These are phyloP conservation scores for Drosophila mauritiana DNA, from an alignment of 1,140 invertebrate genomes.

Conservation along the genomic window DNA sequence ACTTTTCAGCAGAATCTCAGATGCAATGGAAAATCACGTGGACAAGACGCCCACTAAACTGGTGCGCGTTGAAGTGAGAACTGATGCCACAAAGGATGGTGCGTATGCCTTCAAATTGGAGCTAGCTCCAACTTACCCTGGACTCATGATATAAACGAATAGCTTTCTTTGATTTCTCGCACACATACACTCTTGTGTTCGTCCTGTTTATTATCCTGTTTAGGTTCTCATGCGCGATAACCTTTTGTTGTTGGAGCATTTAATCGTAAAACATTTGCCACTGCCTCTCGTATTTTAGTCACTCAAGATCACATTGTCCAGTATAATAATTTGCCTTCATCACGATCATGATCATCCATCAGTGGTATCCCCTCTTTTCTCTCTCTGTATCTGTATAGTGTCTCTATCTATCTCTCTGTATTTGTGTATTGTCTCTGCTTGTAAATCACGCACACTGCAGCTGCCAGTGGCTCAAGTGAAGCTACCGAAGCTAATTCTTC, in stretches of 20 bases:
- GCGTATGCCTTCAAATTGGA: slow-evolving; percentile 28
- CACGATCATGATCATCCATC: slow-evolving; percentile 41
- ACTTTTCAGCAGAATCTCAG: slow-evolving; percentile 84
- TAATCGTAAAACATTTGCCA: slow-evolving; percentile 64
- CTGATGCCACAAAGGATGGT: slow-evolving; percentile 87
- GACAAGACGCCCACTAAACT: slow-evolving; percentile 88
- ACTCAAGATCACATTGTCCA: slow-evolving; percentile 21
- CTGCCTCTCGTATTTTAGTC: slow-evolving; percentile 49
- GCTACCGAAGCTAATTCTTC: slow-evolving; percentile 22
- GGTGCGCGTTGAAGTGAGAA: slow-evolving; percentile 89
- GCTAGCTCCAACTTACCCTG: neutral
- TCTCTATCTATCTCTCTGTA: slow-evolving; percentile 42
- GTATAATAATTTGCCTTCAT: slow-evolving; percentile 46
- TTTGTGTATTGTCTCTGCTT: slow-evolving; percentile 75
- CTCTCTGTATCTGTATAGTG: slow-evolving; percentile 42
- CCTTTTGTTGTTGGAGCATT: slow-evolving; percentile 62
- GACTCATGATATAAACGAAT: slow-evolving; percentile 29
- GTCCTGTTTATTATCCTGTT: slow-evolving; percentile 53
- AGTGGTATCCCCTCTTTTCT: slow-evolving; percentile 18
- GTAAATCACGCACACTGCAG: slow-evolving; percentile 77
- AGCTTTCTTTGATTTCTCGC: slow-evolving; percentile 58
- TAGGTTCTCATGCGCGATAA: slow-evolving; percentile 82
- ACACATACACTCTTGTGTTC: slow-evolving; percentile 52
- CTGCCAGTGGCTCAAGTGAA: slow-evolving; percentile 62
- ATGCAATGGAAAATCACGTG: slow-evolving; percentile 85